phyloP scores from a whole-genome alignment of 2,888 invertebrate species.

The Lithophane semibrunnea region DNA sequence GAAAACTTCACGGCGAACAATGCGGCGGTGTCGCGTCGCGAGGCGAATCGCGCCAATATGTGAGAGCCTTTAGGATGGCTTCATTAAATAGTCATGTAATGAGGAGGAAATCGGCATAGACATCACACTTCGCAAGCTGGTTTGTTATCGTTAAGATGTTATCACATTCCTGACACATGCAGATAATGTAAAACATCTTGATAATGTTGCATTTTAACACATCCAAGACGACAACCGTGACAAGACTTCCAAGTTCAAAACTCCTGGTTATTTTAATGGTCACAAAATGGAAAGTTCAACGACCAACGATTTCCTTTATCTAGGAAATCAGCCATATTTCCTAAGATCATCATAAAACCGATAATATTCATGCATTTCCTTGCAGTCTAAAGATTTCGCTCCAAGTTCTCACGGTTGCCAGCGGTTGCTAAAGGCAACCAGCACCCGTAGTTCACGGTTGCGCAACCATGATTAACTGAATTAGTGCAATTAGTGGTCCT shows the following conservation, averaged over 20 bases:
- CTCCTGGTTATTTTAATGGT: not conserved
- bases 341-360: not conserved
- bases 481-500: conserved; percentile 52
- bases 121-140: not conserved
- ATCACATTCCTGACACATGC: not conserved
- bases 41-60: no score
- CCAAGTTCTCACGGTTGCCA: conserved; percentile 46
- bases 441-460: conserved; percentile 47
- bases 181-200: not conserved
- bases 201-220: not conserved
- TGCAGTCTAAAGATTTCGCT: conserved; percentile 16
- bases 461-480: conserved; percentile 47
- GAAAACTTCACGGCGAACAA: no score
- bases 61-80: no score
- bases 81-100: not conserved
- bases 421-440: conserved; percentile 38
- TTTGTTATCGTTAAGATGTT: not conserved
- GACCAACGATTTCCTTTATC: not conserved
- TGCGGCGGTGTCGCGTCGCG: no score
- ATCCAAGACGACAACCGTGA: no score
- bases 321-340: conserved; percentile 4
- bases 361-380: conserved; percentile 29
- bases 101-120: no score
- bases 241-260: conserved; percentile 1
- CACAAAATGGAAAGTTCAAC: not conserved